These are phyloP conservation scores for Colossoma macropomum DNA, from an alignment of 2,113 vertebrate genomes.

Conservation along the genomic window DNA sequence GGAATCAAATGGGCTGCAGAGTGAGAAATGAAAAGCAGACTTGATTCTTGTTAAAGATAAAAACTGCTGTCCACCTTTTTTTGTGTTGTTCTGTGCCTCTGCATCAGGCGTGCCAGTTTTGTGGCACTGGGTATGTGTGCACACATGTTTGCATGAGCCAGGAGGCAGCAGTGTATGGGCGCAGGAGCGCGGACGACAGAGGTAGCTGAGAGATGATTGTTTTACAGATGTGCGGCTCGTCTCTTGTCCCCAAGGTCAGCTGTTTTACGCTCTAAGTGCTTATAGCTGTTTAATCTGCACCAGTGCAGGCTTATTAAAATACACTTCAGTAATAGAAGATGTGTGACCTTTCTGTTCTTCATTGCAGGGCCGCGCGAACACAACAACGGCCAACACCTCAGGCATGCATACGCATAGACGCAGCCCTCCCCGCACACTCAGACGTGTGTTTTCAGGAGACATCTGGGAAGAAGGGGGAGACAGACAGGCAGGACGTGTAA, in stretches of 20 bases:
- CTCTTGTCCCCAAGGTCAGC: conserved; percentile 90
- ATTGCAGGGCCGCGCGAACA: conserved; percentile 67
- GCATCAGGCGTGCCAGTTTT: conserved; percentile 73
- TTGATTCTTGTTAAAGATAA: conserved; percentile 34
- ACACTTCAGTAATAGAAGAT: conserved; percentile 81
- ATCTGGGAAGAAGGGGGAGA: conserved; percentile 75
- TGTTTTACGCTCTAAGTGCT: conserved; percentile 90
- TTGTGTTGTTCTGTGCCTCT: conserved; percentile 56
- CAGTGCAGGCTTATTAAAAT: conserved; percentile 87
- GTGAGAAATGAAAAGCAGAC: conserved; percentile 43
- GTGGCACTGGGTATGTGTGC: conserved; percentile 17
- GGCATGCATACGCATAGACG: conserved; percentile 26
- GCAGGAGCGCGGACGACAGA: conserved; percentile 85
- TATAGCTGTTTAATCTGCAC: conserved; percentile 85
- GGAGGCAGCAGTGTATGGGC: conserved; percentile 75
- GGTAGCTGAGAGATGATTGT: conserved; percentile 88
- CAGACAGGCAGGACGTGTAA: conserved; percentile 72
- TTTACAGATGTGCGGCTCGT: conserved; percentile 91
- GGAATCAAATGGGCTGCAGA: conserved; percentile 53
- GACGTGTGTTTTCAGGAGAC: conserved; percentile 70
- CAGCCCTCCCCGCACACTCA: conserved; percentile 59
- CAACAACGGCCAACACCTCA: conserved; percentile 54
- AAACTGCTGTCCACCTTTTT: conserved; percentile 35
- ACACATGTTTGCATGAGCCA: background rate
- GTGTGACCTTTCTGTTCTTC: conserved; percentile 83